Evolutionary conservation across 23 tunicate species (phyloP).

Genomic region (Ascidia mentula): DNA sequence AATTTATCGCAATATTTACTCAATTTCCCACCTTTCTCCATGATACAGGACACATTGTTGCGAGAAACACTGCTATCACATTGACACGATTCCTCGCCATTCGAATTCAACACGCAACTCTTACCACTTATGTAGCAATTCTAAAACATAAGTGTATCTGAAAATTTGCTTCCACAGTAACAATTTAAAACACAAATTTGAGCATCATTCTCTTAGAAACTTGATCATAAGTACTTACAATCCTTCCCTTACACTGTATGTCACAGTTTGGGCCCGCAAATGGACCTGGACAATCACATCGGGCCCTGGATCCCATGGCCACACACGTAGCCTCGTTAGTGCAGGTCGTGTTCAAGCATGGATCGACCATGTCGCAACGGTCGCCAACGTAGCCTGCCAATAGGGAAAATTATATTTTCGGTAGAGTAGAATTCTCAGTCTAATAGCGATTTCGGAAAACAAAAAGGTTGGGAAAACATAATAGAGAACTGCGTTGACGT

Average conservation of each 20-base stretch:
- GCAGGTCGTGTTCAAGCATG: conserved; percentile 4
- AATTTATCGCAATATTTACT: too few species aligned
- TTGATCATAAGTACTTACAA: background rate
- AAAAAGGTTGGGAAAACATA: too few species aligned
- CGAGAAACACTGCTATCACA: background rate
- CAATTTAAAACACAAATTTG: background rate
- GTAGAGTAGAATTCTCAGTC: too few species aligned
- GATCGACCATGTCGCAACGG: background rate
- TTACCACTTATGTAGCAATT: background rate
- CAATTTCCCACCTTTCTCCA: background rate
- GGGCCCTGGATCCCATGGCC: background rate
- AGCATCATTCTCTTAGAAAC: background rate
- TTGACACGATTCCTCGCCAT: background rate
- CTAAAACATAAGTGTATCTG: background rate
- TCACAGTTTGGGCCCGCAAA: background rate
- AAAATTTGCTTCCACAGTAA: background rate
- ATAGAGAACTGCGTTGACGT: too few species aligned
- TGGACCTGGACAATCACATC: background rate
- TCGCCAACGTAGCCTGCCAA: background rate
- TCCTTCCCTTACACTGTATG: background rate
- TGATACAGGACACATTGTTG: background rate
- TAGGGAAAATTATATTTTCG: too few species aligned
- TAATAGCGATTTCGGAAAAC: too few species aligned
- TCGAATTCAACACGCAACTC: background rate
- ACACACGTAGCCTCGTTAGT: background rate